A percentile compares a stretch with the other conserved stretches of the same genome.
phyloP scores from a whole-genome alignment of 2,113 vertebrate species.

The Lathamus discolor region DNA sequence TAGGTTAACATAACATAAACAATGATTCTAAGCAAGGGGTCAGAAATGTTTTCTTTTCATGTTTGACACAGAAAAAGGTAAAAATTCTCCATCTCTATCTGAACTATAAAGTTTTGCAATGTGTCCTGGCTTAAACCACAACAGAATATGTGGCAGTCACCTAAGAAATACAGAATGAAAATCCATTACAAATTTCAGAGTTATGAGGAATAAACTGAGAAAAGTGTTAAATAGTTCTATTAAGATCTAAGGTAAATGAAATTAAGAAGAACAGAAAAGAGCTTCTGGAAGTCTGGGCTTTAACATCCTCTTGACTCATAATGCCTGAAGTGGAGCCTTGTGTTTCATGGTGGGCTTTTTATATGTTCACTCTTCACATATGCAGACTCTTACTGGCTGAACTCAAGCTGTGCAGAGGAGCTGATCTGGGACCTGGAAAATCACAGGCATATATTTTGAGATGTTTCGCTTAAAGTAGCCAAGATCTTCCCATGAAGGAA shows the following conservation, averaged over 20 bases:
- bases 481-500: neutral
- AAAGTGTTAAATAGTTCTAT: neutral
- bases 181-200: neutral
- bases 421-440: neutral
- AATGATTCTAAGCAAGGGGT: neutral
- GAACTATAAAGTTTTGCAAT: neutral
- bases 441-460: neutral
- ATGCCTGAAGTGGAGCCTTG: neutral
- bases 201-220: neutral
- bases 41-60: neutral
- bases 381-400: neutral
- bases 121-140: neutral
- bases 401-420: neutral
- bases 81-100: neutral
- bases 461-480: neutral
- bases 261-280: neutral
- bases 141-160: neutral
- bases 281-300: neutral
- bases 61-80: neutral
- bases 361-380: neutral
- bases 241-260: neutral
- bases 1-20: neutral
- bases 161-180: neutral
- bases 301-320: neutral
- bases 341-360: fast-evolving